Percentiles rank a stretch among this genome's conserved stretches.
phyloP scores from a whole-genome alignment of 2,113 vertebrate genomes.

The Semicossyphus pulcher region DNA sequence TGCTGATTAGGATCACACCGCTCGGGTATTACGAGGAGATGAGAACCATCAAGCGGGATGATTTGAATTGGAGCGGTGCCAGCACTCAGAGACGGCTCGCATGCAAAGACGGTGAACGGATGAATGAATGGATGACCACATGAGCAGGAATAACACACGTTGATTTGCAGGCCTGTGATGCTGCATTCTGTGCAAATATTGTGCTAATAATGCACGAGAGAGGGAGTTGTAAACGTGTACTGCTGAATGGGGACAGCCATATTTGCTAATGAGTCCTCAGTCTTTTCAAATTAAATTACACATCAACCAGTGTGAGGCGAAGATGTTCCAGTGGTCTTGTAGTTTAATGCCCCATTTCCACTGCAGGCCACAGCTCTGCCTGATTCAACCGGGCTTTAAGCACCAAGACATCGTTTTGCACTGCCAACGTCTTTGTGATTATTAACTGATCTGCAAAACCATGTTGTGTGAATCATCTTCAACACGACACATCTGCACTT shows the following conservation, averaged over 20 bases:
- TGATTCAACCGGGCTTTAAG: neutral
- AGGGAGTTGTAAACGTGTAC: neutral
- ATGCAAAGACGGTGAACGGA: neutral
- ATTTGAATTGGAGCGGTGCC: neutral
- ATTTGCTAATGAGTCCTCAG: conserved; percentile 1
- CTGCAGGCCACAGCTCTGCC: neutral
- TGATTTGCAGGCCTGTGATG: neutral
- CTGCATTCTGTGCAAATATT: conserved; percentile 12
- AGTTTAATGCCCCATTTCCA: neutral
- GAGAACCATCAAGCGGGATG: conserved; percentile 13
- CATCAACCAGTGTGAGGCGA: neutral
- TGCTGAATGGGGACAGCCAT: neutral
- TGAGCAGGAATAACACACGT: neutral
- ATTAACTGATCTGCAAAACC: too few species aligned
- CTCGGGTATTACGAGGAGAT: conserved; percentile 17
- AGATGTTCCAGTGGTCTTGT: neutral
- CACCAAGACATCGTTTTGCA: too few species aligned
- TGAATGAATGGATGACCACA: conserved; percentile 2
- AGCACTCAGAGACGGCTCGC: conserved; percentile 11
- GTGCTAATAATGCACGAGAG: neutral
- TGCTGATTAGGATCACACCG: conserved; percentile 41
- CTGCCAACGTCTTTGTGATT: too few species aligned
- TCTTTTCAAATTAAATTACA: neutral
- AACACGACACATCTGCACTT: too few species aligned
- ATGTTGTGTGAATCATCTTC: too few species aligned